phyloP scores from a whole-genome alignment of 2,797 vertebrate species.

The Pangasius macronema region DNA sequence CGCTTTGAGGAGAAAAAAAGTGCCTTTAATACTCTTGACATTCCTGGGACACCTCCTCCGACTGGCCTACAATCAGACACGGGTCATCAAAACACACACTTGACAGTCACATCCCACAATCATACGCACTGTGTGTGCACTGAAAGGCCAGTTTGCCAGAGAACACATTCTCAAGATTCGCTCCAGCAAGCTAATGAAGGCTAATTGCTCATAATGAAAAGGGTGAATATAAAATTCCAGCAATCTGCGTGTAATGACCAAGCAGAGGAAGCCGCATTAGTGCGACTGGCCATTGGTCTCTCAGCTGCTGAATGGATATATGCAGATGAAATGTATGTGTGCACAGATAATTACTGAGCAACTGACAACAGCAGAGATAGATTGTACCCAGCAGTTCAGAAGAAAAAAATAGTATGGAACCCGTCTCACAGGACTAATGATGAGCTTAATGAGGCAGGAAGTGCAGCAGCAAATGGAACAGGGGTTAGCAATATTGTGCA shows the following conservation, averaged over 20 bases:
- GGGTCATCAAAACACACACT: constrained; percentile 42
- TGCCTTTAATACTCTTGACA: constrained; percentile 42
- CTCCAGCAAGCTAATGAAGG: constrained; percentile 25
- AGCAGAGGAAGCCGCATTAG: constrained; percentile 23
- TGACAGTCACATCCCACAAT: constrained; percentile 36
- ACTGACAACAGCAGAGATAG: constrained; percentile 12
- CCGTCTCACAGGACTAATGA: constrained; percentile 13
- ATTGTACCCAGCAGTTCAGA: neutral
- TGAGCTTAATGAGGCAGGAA: constrained; percentile 24
- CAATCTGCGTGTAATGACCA: constrained; percentile 30
- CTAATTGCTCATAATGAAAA: constrained; percentile 43
- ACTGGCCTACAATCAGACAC: constrained; percentile 49
- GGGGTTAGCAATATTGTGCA: constrained; percentile 4
- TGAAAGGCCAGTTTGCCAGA: constrained; percentile 11
- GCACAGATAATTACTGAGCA: neutral
- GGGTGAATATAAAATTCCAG: constrained; percentile 26
- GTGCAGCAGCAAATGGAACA: constrained; percentile 6
- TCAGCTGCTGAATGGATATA: neutral
- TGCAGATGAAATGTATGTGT: constrained; percentile 12
- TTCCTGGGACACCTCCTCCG: constrained; percentile 43
- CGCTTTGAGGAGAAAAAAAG: neutral
- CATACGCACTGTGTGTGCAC: neutral
- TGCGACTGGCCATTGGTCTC: constrained; percentile 11
- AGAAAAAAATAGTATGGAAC: constrained; percentile 9
- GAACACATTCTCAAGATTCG: neutral